phyloP scores from a whole-genome alignment of 2,888 invertebrate genomes.

The Archips crataeganus region DNA sequence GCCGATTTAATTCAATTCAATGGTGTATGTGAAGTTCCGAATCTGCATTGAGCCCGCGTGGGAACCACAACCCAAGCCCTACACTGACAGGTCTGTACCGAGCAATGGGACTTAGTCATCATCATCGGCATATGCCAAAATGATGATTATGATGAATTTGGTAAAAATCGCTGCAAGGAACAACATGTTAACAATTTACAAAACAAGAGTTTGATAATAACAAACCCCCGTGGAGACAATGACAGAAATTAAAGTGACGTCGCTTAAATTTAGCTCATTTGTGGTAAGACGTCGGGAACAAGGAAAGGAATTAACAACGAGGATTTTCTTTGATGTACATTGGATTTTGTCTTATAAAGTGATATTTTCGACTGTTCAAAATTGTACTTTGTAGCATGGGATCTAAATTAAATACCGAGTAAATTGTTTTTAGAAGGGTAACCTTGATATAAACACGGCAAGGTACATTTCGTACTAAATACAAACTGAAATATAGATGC shows the following conservation, averaged over 20 bases:
- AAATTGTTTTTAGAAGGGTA: conserved; percentile 6
- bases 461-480: too few species aligned
- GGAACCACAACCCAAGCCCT: too few species aligned
- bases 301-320: conserved; percentile 36
- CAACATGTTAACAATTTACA: neutral
- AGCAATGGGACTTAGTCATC: too few species aligned
- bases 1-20: too few species aligned
- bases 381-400: conserved; percentile 12
- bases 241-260: conserved; percentile 51
- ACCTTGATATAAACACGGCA: conserved; percentile 4
- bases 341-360: conserved; percentile 24
- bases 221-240: conserved; percentile 46
- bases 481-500: too few species aligned
- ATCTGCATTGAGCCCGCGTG: too few species aligned
- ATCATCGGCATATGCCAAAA: too few species aligned
- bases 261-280: conserved; percentile 35
- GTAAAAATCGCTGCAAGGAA: too few species aligned
- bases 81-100: too few species aligned
- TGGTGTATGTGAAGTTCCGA: too few species aligned
- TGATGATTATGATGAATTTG: too few species aligned
- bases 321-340: conserved; percentile 41
- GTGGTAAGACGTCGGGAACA: conserved; percentile 31
- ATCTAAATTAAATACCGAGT: conserved; percentile 5
- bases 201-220: conserved; percentile 2
- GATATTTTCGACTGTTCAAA: conserved; percentile 17